Evolutionary conservation across 2,113 vertebrate genomes (phyloP).

Genomic region (Rhinoderma darwinii): DNA sequence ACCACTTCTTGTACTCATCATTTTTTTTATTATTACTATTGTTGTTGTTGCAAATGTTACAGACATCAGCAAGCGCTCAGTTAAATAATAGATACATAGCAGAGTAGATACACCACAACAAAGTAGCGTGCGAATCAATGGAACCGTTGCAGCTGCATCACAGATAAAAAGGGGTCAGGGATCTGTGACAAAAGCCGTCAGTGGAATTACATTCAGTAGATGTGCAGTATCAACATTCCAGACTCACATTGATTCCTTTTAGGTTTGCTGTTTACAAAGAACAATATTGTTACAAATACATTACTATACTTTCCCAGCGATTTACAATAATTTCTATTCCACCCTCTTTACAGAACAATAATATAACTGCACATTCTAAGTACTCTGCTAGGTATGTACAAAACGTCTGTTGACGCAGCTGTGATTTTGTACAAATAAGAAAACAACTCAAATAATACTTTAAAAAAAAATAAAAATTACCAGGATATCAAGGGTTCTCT

Average conservation of each 20-base stretch:
- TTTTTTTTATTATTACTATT: slow-evolving; percentile 68
- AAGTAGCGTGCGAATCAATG: slow-evolving; percentile 75
- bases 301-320: slow-evolving; percentile 78
- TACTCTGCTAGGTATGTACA: slow-evolving; percentile 78
- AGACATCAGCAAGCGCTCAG: slow-evolving; percentile 82
- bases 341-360: slow-evolving; percentile 75
- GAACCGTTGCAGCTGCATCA: slow-evolving; percentile 74
- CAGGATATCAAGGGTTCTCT: background rate
- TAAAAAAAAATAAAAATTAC: background rate
- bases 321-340: slow-evolving; percentile 74
- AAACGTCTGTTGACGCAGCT: slow-evolving; percentile 62
- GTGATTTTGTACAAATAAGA: slow-evolving; percentile 65
- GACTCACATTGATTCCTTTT: slow-evolving; percentile 68
- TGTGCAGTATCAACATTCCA: slow-evolving; percentile 84
- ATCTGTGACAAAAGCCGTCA: slow-evolving; percentile 74
- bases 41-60: slow-evolving; percentile 89
- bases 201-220: slow-evolving; percentile 88
- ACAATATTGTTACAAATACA: slow-evolving; percentile 80
- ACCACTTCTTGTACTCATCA: slow-evolving; percentile 63
- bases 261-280: slow-evolving; percentile 78
- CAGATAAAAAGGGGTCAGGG: slow-evolving; percentile 68
- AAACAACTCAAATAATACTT: slow-evolving; percentile 61
- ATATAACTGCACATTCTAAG: slow-evolving; percentile 72
- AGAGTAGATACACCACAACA: slow-evolving; percentile 83
- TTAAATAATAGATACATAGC: slow-evolving; percentile 84